Conservation (phyloP, 1,140 invertebrate genomes). For the Paraescarpia echinospica region DNA sequence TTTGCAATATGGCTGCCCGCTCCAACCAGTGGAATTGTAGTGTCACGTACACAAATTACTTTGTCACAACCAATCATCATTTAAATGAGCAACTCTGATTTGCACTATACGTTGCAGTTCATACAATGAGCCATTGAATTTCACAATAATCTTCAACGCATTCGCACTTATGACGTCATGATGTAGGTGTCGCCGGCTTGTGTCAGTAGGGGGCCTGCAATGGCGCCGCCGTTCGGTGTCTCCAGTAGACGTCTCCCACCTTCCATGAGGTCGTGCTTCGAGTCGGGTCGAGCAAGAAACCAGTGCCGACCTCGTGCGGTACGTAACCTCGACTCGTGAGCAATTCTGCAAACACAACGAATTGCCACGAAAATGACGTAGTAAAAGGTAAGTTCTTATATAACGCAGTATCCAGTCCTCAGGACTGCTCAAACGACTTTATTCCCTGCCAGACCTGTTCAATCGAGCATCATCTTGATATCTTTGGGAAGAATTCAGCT, state of each 20-base stretch:
- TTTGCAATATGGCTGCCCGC: not conserved
- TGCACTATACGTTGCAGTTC: not conserved
- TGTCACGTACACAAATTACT: not conserved
- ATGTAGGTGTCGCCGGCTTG: not conserved
- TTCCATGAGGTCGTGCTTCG: not conserved
- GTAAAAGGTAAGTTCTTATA: too few species aligned
- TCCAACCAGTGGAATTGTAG: not conserved
- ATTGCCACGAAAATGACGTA: too few species aligned
- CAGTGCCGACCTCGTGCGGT: not conserved
- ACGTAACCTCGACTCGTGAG: conserved; percentile 9
- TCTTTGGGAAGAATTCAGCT: too few species aligned
- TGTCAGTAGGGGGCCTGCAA: not conserved
- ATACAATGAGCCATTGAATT: not conserved
- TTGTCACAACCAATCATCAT: not conserved
- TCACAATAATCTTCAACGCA: not conserved
- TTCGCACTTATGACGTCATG: not conserved
- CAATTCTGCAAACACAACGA: not conserved
- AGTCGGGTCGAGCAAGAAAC: conserved; percentile 11
- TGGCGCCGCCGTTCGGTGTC: conserved; percentile 6
- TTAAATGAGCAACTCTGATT: not conserved
- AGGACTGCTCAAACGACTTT: too few species aligned
- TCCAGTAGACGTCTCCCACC: conserved; percentile 14
- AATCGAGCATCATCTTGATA: too few species aligned
- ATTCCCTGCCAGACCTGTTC: too few species aligned
- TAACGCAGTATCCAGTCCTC: too few species aligned